These are phyloP conservation scores for Chaetodon trifascialis DNA, from an alignment of 2,113 vertebrate genomes.

Conservation along the genomic window DNA sequence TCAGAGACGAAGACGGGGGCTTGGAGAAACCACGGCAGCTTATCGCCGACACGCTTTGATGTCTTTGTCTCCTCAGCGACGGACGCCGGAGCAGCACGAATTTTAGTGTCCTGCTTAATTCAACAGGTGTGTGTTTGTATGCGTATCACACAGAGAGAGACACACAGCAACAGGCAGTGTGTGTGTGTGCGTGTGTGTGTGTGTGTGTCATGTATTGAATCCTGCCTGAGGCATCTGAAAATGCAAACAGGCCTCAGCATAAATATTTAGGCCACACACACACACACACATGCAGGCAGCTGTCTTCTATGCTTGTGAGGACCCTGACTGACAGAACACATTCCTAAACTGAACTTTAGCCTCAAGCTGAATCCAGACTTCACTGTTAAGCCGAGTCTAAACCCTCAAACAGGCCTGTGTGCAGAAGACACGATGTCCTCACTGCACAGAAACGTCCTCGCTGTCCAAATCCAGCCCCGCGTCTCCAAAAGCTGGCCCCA, in stretches of 20 bases:
- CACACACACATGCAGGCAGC: not conserved
- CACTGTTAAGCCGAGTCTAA: no score
- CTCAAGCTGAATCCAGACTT: not conserved
- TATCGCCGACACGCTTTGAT: not conserved
- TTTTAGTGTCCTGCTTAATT: constrained; percentile 16
- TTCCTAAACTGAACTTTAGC: no score
- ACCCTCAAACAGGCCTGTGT: not conserved
- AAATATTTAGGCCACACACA: not conserved
- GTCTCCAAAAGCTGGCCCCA: no score
- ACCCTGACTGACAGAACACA: not conserved
- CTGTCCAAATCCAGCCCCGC: no score
- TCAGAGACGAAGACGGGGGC: not conserved
- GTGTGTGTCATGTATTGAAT: constrained; percentile 8
- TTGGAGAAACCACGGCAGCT: not conserved
- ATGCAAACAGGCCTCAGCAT: constrained; percentile 1
- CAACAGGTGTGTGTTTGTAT: constrained; percentile 63
- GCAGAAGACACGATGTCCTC: not conserved
- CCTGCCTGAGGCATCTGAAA: not conserved
- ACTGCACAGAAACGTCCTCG: no score
- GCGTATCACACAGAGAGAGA: constrained; percentile 2
- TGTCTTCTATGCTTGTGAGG: not conserved
- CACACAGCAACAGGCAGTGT: not conserved
- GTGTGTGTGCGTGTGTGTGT: not conserved
- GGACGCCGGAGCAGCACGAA: not conserved
- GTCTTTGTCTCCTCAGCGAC: not conserved